Evolutionary conservation across 2,888 invertebrate genomes (phyloP), one percentile per base, ranked within the genome.

Genomic region (Mechanitis mazaeus): DNA sequence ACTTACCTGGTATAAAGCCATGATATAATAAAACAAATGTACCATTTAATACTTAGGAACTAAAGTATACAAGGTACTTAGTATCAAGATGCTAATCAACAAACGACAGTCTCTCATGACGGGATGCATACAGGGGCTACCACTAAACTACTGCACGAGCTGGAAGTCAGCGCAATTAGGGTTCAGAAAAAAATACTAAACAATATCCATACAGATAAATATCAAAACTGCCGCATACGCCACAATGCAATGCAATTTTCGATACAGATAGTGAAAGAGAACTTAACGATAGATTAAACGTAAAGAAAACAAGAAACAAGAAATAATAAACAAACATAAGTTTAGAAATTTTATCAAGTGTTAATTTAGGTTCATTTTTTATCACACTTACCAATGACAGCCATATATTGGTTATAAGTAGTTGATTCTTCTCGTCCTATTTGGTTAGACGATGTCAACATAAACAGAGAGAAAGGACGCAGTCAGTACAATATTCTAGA

Each of bases 341-440:
- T 75, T 80, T 71, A 83, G 83, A 87, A 87, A 80, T 88, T 89
- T 88, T 87, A 81, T 81, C 72, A 76, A 86, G 83, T 86, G 81
- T 84, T 85, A 88, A 85, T 90, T 89, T 89, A 89, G 78, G 76
- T 91, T 90, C 79, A 84, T 81, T 83, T 86, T 90, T 89, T 86
- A 79, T 84, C 85, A 92, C 93, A 95, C 95, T 96, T 94, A 95
- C 96, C 95, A 96, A 94, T 93, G 95, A 95, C 93, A 96, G 95
- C 96, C 96, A 96, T 92, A 96, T 95, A 94, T 96, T 96, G 93
- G 96, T 94, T 92, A 96, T 95, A 93, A 96, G 94, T 93, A 96
- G 95, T 94, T 96, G 96, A 93, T 96, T 96, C 94, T 96, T 96
- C 94, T 96, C 96, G 94, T 96, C 96, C 96, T 96, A 94, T 93